Evolutionary conservation across 2,797 vertebrate species (phyloP), one percentile per base, ranked within the genome.

Genomic region (Eleutherodactylus coqui): DNA sequence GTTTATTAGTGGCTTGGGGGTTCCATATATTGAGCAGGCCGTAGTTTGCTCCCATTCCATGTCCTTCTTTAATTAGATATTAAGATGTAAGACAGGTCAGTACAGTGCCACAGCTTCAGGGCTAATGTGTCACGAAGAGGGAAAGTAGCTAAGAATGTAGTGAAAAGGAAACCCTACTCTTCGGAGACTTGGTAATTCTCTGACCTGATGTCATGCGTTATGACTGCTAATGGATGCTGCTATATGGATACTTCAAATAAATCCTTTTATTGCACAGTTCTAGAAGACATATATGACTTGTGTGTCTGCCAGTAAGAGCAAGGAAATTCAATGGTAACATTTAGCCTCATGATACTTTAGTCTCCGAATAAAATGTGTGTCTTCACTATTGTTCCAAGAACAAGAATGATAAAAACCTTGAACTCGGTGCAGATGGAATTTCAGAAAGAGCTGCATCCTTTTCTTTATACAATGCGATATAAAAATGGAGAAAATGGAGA

Each of bases 21-120:
- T 92, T 89, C 49, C 92, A 93, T 91, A 92, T 91, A 86, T 92
- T 92, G 91, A 93, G 93, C 89, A 87, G 90, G 90, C 93, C 92
- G 90, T 92, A 88, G 92, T 93, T 93, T 90, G 27, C 91, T 90
- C 88, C 87, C 90, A 90, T 92, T 90, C 85, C 91, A 92, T 93
- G 91, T 94, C 92, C 92, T 92, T 90, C 92, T 94, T 94, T 95
- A 95, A 95, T 95, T 94, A 94, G 93, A 93, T 93, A 91, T 84
- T 83, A 89, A 88, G 92, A 93, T 93, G 94, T 92, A 92, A 88
- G 41, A 55, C 89, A 88, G 93, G 92, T 93, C 93, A 94, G 85
- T 47, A 90, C 91, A 93, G 92, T 89, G 86, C 86, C 91, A 92
- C 90, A 90, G 85, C 89, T 91, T 90, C 88, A 88, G 82, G 90